Evolutionary conservation across 2,888 invertebrate species (phyloP).

Genomic region (Erannis defoliaria): DNA sequence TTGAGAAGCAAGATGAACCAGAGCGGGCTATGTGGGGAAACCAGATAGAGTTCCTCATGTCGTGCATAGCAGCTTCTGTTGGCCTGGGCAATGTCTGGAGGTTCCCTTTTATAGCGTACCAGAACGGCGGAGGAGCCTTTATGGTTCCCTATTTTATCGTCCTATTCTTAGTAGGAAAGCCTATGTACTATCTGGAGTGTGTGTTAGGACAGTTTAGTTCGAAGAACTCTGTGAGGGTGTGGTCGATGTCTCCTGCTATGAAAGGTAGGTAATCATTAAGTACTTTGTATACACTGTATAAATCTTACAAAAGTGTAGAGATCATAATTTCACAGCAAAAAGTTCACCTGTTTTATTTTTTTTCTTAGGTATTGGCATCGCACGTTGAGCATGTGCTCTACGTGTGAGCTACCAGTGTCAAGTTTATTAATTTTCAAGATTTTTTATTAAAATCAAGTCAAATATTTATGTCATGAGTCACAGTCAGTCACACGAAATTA

Average conservation of each 20-base stretch:
- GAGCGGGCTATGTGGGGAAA: constrained; percentile 76
- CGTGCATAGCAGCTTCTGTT: constrained; percentile 88
- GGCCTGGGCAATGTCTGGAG: constrained; percentile 88
- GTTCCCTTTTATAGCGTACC: constrained; percentile 72
- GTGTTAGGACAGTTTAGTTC: constrained; percentile 91
- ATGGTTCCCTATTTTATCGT: constrained; percentile 85
- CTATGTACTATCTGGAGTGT: constrained; percentile 91
- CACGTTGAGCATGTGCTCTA: no score
- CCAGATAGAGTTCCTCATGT: constrained; percentile 87
- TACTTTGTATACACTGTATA: background rate
- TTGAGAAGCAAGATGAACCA: background rate
- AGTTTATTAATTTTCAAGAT: no score
- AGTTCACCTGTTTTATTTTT: no score
- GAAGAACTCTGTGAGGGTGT: constrained; percentile 89
- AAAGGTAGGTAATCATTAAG: constrained; percentile 81
- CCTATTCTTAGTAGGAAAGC: constrained; percentile 87
- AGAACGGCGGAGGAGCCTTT: constrained; percentile 78
- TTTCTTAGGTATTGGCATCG: no score
- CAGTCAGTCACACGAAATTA: no score
- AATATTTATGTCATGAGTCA: no score
- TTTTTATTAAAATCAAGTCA: no score
- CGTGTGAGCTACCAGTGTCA: no score
- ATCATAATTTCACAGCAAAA: no score
- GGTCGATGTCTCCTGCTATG: constrained; percentile 86
- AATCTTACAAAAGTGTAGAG: no score